phyloP scores from a whole-genome alignment of 2,797 vertebrate genomes.

The Chelon labrosus region DNA sequence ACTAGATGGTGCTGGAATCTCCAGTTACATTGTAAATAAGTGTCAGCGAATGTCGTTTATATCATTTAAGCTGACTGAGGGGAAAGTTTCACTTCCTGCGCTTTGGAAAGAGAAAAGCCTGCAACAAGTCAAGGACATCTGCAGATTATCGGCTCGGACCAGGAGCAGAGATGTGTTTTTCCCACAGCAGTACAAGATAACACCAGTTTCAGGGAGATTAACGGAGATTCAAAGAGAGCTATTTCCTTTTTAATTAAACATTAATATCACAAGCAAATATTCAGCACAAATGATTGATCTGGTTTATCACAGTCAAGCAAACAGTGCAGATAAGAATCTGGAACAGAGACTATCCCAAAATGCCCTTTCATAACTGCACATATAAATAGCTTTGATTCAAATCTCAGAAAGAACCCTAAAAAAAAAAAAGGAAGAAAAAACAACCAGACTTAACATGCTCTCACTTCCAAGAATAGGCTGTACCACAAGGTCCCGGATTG shows the following conservation, averaged over 20 bases:
- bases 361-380: slow-evolving; percentile 55
- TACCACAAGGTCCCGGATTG: slow-evolving; percentile 62
- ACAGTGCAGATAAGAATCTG: slow-evolving; percentile 52
- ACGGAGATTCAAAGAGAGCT: slow-evolving; percentile 35
- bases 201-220: slow-evolving; percentile 54
- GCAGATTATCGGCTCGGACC: slow-evolving; percentile 34
- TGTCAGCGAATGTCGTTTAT: slow-evolving; percentile 22
- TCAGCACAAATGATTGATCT: slow-evolving; percentile 65
- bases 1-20: slow-evolving; percentile 53
- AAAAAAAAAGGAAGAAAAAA: slow-evolving; percentile 43
- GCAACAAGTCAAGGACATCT: slow-evolving; percentile 45
- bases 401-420: slow-evolving; percentile 35
- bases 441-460: slow-evolving; percentile 45
- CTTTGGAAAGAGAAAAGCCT: slow-evolving; percentile 38
- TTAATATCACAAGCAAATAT: slow-evolving; percentile 64
- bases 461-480: slow-evolving; percentile 70
- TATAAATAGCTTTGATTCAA: slow-evolving; percentile 66
- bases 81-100: slow-evolving; percentile 37
- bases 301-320: slow-evolving; percentile 62
- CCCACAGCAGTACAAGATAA: slow-evolving; percentile 54
- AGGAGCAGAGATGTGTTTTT: slow-evolving; percentile 39
- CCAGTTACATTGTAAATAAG: background rate
- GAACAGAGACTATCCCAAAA: slow-evolving; percentile 52
- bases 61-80: background rate
- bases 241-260: slow-evolving; percentile 68